Percentiles rank a stretch among this genome's conserved stretches.
phyloP scores from a whole-genome alignment of 2,797 vertebrate species.

The Danionella dracula region DNA sequence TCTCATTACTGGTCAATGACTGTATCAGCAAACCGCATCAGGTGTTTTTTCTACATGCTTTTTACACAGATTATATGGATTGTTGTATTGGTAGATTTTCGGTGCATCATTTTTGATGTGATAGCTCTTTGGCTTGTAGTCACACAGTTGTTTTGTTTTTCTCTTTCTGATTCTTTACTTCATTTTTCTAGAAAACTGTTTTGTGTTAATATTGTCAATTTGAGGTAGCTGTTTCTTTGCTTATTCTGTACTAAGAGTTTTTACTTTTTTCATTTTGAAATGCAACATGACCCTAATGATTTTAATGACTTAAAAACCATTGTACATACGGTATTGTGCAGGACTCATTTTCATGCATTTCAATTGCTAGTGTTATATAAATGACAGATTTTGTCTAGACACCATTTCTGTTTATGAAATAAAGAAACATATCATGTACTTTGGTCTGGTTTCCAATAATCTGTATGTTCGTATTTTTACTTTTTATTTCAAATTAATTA shows the following conservation, averaged over 20 bases:
- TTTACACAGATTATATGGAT: conserved; percentile 99
- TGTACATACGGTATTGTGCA: conserved; percentile 99
- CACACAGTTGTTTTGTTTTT: conserved; percentile 68
- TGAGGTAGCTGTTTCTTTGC: conserved; percentile 93
- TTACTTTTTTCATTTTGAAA: conserved; percentile 80
- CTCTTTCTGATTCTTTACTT: conserved; percentile 71
- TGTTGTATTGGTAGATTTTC: conserved; percentile 96
- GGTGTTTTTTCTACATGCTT: conserved; percentile 99
- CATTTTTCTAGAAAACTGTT: conserved; percentile 89
- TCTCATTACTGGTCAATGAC: conserved; percentile 99
- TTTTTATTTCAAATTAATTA: too few species aligned
- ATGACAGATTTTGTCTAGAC: conserved; percentile 93
- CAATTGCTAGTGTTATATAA: conserved; percentile 98
- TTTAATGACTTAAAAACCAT: conserved; percentile 87
- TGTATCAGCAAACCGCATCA: conserved; percentile 99
- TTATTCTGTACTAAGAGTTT: conserved; percentile 98
- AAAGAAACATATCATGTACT: conserved; percentile 97
- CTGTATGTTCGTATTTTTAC: too few species aligned
- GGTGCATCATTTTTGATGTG: conserved; percentile 97
- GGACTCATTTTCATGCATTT: conserved; percentile 89
- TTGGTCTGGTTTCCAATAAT: conserved; percentile 34
- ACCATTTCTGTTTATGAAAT: conserved; percentile 99
- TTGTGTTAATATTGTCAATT: conserved; percentile 99
- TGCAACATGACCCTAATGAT: conserved; percentile 93
- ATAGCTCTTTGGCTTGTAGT: conserved; percentile 92